phyloP scores from a whole-genome alignment of 2,888 invertebrate genomes.

The Hyles lineata region DNA sequence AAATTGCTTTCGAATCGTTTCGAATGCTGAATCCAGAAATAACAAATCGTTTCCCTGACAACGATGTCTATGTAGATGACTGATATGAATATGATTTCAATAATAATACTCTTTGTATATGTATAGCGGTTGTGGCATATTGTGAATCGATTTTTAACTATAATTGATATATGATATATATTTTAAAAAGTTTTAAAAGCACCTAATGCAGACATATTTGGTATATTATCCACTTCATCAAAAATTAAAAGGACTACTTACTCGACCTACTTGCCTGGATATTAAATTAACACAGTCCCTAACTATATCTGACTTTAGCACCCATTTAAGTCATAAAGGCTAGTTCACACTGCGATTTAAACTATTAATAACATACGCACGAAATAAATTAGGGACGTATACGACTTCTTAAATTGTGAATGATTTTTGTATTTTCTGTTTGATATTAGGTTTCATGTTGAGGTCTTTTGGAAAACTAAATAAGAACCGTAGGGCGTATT shows the following conservation, averaged over 20 bases:
- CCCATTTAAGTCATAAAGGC: slow-evolving; percentile 44
- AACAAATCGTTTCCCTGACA: slow-evolving; percentile 18
- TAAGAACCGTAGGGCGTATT: too few relatives aligned
- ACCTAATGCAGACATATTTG: neutral
- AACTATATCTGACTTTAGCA: slow-evolving; percentile 48
- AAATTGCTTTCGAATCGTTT: neutral
- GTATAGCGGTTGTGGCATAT: too few relatives aligned
- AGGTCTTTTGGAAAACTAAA: too few relatives aligned
- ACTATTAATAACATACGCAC: too few relatives aligned
- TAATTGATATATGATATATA: neutral
- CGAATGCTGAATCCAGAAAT: neutral
- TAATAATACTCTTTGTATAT: too few relatives aligned
- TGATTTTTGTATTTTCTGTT: too few relatives aligned
- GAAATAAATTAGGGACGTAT: too few relatives aligned
- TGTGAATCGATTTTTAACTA: too few relatives aligned
- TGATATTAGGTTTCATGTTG: too few relatives aligned
- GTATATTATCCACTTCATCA: neutral
- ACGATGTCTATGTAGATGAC: neutral
- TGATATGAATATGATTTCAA: neutral
- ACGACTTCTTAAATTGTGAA: too few relatives aligned
- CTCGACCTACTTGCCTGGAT: slow-evolving; percentile 29
- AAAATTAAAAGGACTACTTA: neutral
- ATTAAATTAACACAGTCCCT: slow-evolving; percentile 50
- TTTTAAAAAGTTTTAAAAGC: neutral
- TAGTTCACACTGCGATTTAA: slow-evolving; percentile 37